Evolutionary conservation across 1,140 invertebrate species (phyloP).

Genomic region (Drosophila tropicalis): DNA sequence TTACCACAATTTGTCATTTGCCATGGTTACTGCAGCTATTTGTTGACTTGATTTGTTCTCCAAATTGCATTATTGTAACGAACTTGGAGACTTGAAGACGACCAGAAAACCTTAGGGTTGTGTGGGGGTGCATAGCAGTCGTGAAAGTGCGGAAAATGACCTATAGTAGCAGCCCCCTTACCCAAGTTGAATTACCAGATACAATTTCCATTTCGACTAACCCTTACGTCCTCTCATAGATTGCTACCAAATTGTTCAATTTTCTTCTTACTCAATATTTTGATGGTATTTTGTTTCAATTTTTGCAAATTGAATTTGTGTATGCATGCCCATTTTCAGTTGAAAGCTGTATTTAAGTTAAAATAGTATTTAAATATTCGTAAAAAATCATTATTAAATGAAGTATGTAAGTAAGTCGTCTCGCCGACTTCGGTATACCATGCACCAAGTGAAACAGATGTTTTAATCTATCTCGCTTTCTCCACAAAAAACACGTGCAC

Average conservation of each 20-base stretch:
- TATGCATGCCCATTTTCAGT: not conserved
- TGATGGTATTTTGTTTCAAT: not conserved
- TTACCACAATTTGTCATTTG: constrained; percentile 42
- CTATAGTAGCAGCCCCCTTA: no score
- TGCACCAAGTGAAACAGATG: no score
- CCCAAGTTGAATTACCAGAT: constrained; percentile 4
- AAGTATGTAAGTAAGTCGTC: no score
- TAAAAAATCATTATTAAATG: no score
- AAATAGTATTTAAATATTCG: not conserved
- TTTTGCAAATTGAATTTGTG: constrained; percentile 1
- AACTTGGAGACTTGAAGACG: constrained; percentile 31
- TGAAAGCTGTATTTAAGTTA: not conserved
- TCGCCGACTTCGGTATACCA: no score
- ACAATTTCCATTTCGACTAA: constrained; percentile 1
- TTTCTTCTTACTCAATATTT: not conserved
- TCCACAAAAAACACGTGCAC: no score
- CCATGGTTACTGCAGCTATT: constrained; percentile 42
- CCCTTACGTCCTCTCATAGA: not conserved
- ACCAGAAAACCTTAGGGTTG: not conserved
- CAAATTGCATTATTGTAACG: constrained; percentile 70
- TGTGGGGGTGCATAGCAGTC: constrained; percentile 9
- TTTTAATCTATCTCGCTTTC: no score
- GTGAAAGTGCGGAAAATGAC: constrained; percentile 53
- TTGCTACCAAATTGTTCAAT: constrained; percentile 1
- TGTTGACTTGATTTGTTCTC: constrained; percentile 64